These are phyloP conservation scores for Acipenser transmontanus DNA, from an alignment of 2,797 vertebrate genomes.

Conservation along the genomic window DNA sequence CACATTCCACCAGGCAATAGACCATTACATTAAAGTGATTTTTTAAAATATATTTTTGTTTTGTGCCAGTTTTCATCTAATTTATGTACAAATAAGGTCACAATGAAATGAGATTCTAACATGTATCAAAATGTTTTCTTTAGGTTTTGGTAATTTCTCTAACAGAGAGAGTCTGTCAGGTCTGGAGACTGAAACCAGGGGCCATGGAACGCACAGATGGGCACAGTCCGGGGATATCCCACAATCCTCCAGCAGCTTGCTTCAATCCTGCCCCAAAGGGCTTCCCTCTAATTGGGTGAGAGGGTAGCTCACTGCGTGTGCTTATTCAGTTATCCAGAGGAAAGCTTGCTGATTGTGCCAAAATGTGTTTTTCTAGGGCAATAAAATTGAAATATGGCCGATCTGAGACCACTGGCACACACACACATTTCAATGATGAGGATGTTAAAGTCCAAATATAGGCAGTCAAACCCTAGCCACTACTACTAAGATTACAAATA, in stretches of 20 bases:
- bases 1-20: too few species aligned
- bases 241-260: conserved; percentile 22
- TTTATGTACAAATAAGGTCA: too few species aligned
- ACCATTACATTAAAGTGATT: too few species aligned
- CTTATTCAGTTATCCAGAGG: background rate
- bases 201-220: conserved; percentile 19
- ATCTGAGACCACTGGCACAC: background rate
- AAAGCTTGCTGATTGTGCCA: conserved; percentile 24
- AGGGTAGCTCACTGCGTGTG: conserved; percentile 1
- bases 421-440: background rate
- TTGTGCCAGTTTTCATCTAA: too few species aligned
- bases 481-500: too few species aligned
- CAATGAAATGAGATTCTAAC: too few species aligned
- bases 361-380: conserved; percentile 23
- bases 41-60: too few species aligned
- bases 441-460: background rate
- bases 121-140: too few species aligned
- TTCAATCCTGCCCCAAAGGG: conserved; percentile 11
- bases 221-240: conserved; percentile 19
- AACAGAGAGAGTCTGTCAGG: conserved; percentile 11
- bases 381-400: conserved; percentile 22
- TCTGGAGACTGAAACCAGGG: conserved; percentile 18
- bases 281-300: conserved; percentile 18
- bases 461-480: too few species aligned
- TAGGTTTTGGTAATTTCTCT: too few species aligned